Evolutionary conservation across 2,888 invertebrate species (phyloP).

Genomic region (Cephus rjabovi): DNA sequence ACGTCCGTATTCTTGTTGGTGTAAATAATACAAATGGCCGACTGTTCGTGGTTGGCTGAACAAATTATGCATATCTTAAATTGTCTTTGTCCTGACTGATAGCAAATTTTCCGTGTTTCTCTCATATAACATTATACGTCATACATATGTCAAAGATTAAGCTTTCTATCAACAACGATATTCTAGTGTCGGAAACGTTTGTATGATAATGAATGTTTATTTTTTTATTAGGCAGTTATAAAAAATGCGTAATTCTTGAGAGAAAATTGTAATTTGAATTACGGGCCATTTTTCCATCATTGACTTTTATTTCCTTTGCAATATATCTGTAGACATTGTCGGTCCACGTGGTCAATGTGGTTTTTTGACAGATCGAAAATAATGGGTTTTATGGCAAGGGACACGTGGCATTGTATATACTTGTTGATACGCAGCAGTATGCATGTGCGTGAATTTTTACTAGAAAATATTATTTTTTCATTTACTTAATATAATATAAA

Average conservation of each 20-base stretch:
- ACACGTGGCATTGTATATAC: background rate
- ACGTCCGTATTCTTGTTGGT: no score
- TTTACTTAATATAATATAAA: no score
- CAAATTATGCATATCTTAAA: background rate
- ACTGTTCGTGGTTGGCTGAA: background rate
- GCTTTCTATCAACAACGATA: background rate
- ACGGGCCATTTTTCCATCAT: background rate
- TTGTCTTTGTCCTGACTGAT: background rate
- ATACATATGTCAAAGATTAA: no score
- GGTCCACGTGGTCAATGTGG: background rate
- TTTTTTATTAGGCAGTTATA: background rate
- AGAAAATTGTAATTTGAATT: background rate
- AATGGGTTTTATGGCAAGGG: no score
- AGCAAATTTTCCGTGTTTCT: background rate
- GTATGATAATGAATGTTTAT: background rate
- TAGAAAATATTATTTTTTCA: no score
- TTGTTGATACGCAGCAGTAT: background rate
- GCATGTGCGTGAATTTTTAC: no score
- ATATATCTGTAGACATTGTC: background rate
- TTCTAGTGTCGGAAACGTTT: background rate
- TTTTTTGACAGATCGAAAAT: background rate
- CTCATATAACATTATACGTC: no score
- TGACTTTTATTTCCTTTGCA: background rate
- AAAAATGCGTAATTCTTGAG: background rate
- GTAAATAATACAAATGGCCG: no score